A percentile compares a stretch with the other conserved stretches of the same genome.
Conservation (phyloP, 2,797 vertebrate species). For the Phylloscopus collybita region DNA sequence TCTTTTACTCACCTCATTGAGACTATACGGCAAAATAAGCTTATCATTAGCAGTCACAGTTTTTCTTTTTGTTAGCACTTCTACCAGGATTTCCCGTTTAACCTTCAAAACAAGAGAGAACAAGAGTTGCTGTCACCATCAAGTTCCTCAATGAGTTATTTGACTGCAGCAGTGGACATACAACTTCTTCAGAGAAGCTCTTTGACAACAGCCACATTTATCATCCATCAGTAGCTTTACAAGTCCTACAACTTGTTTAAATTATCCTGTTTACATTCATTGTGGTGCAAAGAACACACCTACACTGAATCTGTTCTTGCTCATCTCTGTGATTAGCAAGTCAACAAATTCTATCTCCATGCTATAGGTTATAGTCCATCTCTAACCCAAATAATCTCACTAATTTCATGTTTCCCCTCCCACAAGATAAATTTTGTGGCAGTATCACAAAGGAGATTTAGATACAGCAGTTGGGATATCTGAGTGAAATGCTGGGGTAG, state of each 20-base stretch:
- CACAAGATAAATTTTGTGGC: background rate
- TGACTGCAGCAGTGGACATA: background rate
- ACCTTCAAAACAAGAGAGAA: constrained; percentile 78
- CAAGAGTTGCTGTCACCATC: background rate
- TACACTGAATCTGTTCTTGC: background rate
- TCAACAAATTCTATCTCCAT: background rate
- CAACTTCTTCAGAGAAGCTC: background rate
- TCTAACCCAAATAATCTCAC: background rate
- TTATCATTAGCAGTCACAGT: constrained; percentile 81
- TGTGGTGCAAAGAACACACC: background rate
- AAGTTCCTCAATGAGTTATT: background rate
- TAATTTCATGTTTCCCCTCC: background rate
- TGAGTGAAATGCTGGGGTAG: background rate
- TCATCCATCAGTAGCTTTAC: background rate
- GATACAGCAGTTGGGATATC: background rate
- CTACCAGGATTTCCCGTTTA: constrained; percentile 86
- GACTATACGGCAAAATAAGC: constrained; percentile 86
- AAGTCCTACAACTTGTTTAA: background rate
- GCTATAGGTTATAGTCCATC: background rate
- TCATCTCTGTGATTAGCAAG: background rate
- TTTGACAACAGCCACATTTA: background rate
- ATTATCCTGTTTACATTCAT: background rate
- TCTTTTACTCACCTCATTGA: constrained; percentile 81
- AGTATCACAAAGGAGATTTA: background rate
- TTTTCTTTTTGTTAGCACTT: constrained; percentile 91